Base-by-base conservation (phyloP, 2,797 vertebrate species). In the Cygnus olor region DNA sequence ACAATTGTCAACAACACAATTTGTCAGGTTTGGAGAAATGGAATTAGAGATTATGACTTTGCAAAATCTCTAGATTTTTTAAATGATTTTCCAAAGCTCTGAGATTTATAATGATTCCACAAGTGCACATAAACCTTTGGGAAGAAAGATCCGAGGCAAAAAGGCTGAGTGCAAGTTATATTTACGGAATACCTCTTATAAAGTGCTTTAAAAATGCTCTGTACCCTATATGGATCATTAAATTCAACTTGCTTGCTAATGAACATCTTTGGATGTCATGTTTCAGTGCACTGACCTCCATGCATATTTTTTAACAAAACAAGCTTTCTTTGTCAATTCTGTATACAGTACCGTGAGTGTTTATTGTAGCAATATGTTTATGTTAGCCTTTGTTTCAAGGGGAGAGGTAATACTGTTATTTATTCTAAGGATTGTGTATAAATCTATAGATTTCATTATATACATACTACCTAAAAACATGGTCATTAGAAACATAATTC, bases 31-130 rank as follows among this genome's bases (percentile, higher is more conserved):
- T 87, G 65, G 22, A 85, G 80, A 85, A 56, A 70, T 40, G 42
- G 38, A 16, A 57, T 80, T 95, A 0, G 14, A 80, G 42, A 38
- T 18, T 57, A 28, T 77, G 8, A 42, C 47, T 82, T 70, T 70
- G 57, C n/a, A 93, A 73, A 92, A 60, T 76, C 20, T 47, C 45
- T 47, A 47, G 22, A 71, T 63, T 89, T 89, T 84, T 91, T 91
- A 66, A 73, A 90, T 56, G 60, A 49, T 54, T 69, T 80, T 40
- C 44, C 58, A 73, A 70, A 88, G 24, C 64, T 64, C 51, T 83
- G 38, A 38, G 36, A 58, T 36, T 82, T 64, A 17, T 0, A 49
- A 0, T 36, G 34, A 56, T 78, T 49, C 58, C 51, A 5, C 38
- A 54, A 51, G 30, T 12, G 57, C 61, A 76, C 56, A 18, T 44